These are phyloP conservation scores for Cirrhinus molitorella DNA, from an alignment of 2,797 vertebrate genomes.

Conservation along the genomic window DNA sequence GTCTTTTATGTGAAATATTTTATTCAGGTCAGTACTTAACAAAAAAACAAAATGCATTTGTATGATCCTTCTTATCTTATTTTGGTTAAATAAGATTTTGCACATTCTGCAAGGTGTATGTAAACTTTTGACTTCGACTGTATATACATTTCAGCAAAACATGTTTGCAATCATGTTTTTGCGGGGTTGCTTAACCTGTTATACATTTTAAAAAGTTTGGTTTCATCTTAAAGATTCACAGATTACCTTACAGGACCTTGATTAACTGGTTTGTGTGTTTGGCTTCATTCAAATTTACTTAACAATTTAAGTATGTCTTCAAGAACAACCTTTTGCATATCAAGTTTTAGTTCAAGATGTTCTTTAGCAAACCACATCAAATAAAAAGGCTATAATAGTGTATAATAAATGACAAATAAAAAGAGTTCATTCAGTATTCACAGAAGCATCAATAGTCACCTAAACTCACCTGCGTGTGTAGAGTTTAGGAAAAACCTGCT, in stretches of 20 bases:
- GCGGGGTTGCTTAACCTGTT: not conserved
- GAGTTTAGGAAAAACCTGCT: not conserved
- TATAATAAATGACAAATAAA: not conserved
- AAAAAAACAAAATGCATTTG: no score
- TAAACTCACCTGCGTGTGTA: not conserved
- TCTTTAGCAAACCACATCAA: not conserved
- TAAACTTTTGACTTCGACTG: no score
- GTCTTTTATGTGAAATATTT: no score
- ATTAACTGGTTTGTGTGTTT: not conserved
- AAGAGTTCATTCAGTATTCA: not conserved
- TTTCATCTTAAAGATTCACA: not conserved
- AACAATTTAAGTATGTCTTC: not conserved
- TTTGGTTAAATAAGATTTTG: no score
- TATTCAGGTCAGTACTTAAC: no score
- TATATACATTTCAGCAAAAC: not conserved
- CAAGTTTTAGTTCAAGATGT: not conserved
- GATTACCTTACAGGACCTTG: not conserved
- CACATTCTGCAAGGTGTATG: no score
- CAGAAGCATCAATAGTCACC: not conserved
- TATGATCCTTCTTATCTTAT: no score
- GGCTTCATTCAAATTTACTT: not conserved
- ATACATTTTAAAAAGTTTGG: not conserved
- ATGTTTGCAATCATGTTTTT: not conserved
- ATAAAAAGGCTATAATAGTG: not conserved
- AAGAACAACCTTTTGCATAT: not conserved